Percentiles rank a stretch among this genome's conserved stretches.
phyloP scores from a whole-genome alignment of 1,140 invertebrate species.

The Nephotettix cincticeps region DNA sequence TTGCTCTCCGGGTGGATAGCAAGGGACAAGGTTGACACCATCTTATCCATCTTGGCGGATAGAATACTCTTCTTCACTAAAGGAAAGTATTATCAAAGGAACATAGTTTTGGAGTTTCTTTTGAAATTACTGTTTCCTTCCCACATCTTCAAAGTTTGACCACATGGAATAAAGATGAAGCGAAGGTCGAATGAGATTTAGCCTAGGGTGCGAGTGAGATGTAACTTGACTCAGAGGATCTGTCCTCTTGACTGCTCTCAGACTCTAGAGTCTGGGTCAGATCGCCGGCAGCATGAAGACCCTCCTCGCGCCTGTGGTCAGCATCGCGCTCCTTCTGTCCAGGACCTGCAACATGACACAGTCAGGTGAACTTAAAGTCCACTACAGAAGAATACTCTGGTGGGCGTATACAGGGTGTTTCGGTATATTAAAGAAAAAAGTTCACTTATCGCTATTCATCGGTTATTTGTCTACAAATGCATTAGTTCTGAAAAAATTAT shows the following conservation, averaged over 20 bases:
- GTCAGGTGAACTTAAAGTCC: not conserved
- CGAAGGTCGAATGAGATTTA: not conserved
- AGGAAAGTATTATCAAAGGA: not conserved
- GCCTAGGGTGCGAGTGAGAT: not conserved
- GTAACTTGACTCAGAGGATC: not conserved
- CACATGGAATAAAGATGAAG: not conserved
- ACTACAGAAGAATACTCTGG: not conserved
- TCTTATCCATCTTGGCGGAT: slow-evolving; percentile 21
- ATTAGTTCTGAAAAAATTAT: not conserved
- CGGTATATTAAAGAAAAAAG: not conserved
- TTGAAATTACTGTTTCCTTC: not conserved
- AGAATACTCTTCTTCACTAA: not conserved
- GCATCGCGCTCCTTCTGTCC: not conserved
- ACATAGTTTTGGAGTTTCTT: not conserved
- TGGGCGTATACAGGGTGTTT: too few relatives aligned
- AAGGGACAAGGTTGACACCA: slow-evolving; percentile 29
- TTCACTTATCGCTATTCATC: not conserved
- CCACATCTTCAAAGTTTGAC: not conserved
- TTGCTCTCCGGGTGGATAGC: slow-evolving; percentile 19
- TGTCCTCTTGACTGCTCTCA: too few relatives aligned
- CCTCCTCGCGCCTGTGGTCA: not conserved
- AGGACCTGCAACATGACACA: slow-evolving; percentile 4
- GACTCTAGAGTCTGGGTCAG: not conserved
- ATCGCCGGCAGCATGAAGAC: slow-evolving; percentile 27
- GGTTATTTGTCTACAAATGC: not conserved